Evolutionary conservation across 2,113 vertebrate genomes (phyloP).

Genomic region (Gasterosteus aculeatus): DNA sequence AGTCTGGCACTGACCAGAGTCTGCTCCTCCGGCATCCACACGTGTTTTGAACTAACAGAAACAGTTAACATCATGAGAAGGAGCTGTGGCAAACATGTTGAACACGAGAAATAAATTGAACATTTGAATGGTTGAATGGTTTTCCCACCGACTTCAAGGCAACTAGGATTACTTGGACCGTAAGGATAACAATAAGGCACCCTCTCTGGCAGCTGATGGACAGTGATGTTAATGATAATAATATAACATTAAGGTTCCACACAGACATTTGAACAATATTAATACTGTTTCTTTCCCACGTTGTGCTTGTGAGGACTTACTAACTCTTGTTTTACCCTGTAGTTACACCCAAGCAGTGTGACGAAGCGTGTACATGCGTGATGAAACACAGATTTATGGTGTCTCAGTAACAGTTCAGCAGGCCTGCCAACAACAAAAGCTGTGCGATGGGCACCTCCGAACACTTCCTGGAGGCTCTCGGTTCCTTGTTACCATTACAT

Average conservation of each 20-base stretch:
- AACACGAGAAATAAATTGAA: conserved; percentile 32
- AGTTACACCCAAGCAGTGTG: conserved; percentile 2
- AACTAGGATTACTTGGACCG: conserved; percentile 66
- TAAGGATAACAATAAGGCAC: conserved; percentile 75
- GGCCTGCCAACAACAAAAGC: conserved; percentile 1
- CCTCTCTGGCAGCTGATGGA: conserved; percentile 41
- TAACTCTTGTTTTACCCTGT: conserved; percentile 24
- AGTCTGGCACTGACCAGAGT: conserved; percentile 48
- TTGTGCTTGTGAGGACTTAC: conserved; percentile 51
- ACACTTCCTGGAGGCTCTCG: conserved; percentile 7
- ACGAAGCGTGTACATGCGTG: neutral
- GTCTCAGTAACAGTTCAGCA: conserved; percentile 33
- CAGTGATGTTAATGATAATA: conserved; percentile 28
- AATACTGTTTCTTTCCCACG: conserved; percentile 49
- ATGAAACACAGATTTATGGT: neutral
- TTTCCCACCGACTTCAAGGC: conserved; percentile 68
- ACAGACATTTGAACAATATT: conserved; percentile 20
- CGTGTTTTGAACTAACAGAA: neutral
- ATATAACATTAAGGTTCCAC: conserved; percentile 13
- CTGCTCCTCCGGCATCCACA: conserved; percentile 26
- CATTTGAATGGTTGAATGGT: conserved; percentile 18
- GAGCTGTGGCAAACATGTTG: neutral
- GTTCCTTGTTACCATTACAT: neutral
- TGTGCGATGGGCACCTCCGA: conserved; percentile 12
- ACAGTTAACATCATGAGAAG: conserved; percentile 5